phyloP scores from a whole-genome alignment of 2,888 invertebrate genomes.

The Lepidochrysops patricia region DNA sequence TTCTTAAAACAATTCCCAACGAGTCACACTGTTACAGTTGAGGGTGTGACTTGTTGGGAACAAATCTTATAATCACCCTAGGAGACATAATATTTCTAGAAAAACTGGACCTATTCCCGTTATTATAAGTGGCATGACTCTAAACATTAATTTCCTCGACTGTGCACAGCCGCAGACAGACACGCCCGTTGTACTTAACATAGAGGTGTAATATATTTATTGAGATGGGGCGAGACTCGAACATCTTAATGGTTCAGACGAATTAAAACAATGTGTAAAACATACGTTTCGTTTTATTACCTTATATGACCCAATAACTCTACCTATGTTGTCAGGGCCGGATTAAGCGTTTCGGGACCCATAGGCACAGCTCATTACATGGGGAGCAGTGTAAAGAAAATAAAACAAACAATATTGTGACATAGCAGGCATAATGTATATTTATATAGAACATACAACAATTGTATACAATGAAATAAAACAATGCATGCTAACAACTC shows the following conservation, averaged over 20 bases:
- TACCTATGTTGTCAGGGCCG: not conserved
- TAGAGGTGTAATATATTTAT: slow-evolving; percentile 66
- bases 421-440: not conserved
- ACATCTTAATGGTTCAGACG: slow-evolving; percentile 58
- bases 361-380: too few species aligned
- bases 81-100: too few species aligned
- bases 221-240: slow-evolving; percentile 39
- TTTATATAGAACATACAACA: not conserved
- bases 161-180: slow-evolving; percentile 16
- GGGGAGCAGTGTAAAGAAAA: not conserved
- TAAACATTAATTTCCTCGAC: not conserved
- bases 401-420: not conserved
- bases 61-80: too few species aligned
- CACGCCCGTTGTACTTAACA: slow-evolving; percentile 28
- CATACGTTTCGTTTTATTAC: slow-evolving; percentile 29
- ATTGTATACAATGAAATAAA: not conserved
- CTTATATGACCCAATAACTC: not conserved
- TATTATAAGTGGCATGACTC: too few species aligned
- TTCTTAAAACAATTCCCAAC: too few species aligned
- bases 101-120: too few species aligned
- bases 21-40: too few species aligned
- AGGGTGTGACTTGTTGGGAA: too few species aligned
- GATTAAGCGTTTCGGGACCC: too few species aligned
- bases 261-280: slow-evolving; percentile 63
- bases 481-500: not conserved